Evolutionary conservation across 2,797 vertebrate genomes (phyloP), one percentile per base, ranked within the genome.

Genomic region (Oceanodroma leucorhoa): DNA sequence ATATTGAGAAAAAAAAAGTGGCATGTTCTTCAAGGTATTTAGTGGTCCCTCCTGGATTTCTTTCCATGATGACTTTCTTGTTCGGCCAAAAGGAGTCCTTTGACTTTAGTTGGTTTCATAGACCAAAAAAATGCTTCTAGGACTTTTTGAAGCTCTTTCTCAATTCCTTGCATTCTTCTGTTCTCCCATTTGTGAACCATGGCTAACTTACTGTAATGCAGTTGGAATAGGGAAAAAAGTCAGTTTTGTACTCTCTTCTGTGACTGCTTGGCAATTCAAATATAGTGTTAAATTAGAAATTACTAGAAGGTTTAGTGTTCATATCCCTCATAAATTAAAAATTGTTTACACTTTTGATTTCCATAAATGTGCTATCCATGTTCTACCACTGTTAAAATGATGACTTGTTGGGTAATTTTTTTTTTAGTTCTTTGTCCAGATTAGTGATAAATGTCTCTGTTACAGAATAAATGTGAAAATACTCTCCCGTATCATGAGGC

Each of bases 401-500:
- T 46, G 10, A 34, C 29, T 66, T 65, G 5, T 58, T 61, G 5
- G 6, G 13, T 10, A 19, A 11, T 51, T 50, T 45, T 26, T 43
- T 43, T 71, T 51, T 64, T 8, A 22, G 5, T 58, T 76, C 14
- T 65, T 91, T 76, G 11, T 45, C 26, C 23, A 27, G 22, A 46
- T 57, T 54, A 38, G 38, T 36, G 26, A 5, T 58, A 70, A 72
- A 54, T 67, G 24, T 29, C 12, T 15, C 30, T 60, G 13, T 36
- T 77, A 7, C 0, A 20, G 24, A 83, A 30, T 14, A 61, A 46
- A 53, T 15, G 2, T 54, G 57, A 57, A 43, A 87, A 38, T n/a
- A n/a, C 14, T 58, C 4, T 19, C 6, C 20, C 0, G 0, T 38
- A 17, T 62, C 8, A 10, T 32, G 53, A 41, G 9, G 21, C 21